These are phyloP conservation scores for Agonopterix subpropinquella DNA, from an alignment of 2,888 invertebrate genomes.

Conservation along the genomic window DNA sequence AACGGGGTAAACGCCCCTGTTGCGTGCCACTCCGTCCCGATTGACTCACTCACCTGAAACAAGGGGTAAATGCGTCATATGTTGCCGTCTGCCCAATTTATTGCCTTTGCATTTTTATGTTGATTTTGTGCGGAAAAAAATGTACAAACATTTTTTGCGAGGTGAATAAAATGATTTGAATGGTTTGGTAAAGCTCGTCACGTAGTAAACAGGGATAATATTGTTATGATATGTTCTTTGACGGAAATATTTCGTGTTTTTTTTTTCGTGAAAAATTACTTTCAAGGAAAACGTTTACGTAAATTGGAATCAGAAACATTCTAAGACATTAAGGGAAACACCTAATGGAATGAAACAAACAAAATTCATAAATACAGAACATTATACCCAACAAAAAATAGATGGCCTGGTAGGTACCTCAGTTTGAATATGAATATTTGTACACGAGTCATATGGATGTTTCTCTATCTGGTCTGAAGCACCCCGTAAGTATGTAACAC, in stretches of 20 bases:
- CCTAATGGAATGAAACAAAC: no score
- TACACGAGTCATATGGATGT: no score
- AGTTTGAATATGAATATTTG: no score
- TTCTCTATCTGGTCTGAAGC: no score
- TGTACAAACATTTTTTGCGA: constrained; percentile 14
- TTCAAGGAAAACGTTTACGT: no score
- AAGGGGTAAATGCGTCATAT: constrained; percentile 33
- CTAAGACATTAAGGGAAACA: no score
- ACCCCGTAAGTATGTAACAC: no score
- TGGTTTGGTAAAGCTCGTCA: constrained; percentile 4
- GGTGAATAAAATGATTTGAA: constrained; percentile 11
- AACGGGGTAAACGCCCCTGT: constrained; percentile 36
- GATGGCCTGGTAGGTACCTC: no score
- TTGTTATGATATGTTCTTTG: background rate
- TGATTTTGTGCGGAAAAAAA: constrained; percentile 12
- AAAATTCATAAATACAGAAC: no score
- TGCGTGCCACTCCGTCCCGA: constrained; percentile 27
- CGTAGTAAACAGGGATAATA: background rate
- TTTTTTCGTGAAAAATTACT: no score
- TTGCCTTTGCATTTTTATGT: constrained; percentile 31
- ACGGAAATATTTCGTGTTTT: background rate
- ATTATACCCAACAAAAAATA: no score
- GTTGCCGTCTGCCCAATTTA: constrained; percentile 24
- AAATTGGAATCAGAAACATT: no score
- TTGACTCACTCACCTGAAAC: constrained; percentile 57